Evolutionary conservation across 2,888 invertebrate genomes (phyloP).

Genomic region (Ophion ellenae): DNA sequence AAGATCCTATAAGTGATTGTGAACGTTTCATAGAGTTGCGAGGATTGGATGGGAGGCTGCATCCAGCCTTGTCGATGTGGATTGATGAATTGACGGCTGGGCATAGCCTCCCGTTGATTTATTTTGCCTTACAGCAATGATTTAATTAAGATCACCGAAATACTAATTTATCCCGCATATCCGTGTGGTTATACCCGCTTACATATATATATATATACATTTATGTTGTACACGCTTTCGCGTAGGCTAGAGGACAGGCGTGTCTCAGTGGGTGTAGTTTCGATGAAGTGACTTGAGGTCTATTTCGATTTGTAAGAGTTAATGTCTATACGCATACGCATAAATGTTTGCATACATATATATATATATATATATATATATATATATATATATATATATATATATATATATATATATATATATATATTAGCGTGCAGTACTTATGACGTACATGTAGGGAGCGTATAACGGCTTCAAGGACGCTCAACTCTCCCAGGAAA

Average conservation of each 20-base stretch:
- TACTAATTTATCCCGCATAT: slow-evolving; percentile 15
- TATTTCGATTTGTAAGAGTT: slow-evolving; percentile 71
- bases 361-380: slow-evolving; percentile 19
- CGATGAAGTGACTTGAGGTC: slow-evolving; percentile 65
- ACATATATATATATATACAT: background rate
- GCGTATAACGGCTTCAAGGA: slow-evolving; percentile 81
- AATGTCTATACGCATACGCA: slow-evolving; percentile 3
- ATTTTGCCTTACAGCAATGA: slow-evolving; percentile 36
- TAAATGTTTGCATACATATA: background rate
- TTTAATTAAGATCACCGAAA: slow-evolving; percentile 44
- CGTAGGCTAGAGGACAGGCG: slow-evolving; percentile 67
- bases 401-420: slow-evolving; percentile 15
- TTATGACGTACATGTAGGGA: slow-evolving; percentile 70
- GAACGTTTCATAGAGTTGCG: background rate
- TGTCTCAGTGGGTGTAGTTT: slow-evolving; percentile 70
- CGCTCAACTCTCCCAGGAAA: slow-evolving; percentile 81
- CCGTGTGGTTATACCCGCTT: background rate
- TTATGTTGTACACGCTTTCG: slow-evolving; percentile 3
- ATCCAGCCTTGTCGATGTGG: slow-evolving; percentile 22
- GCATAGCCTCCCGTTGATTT: slow-evolving; percentile 12
- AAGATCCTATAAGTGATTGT: background rate
- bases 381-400: slow-evolving; percentile 9
- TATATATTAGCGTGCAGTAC: slow-evolving; percentile 18
- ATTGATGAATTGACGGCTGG: slow-evolving; percentile 19
- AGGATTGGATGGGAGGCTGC: background rate